Conservation (phyloP, 1,140 invertebrate species). For the Geopemphigus sp. region DNA sequence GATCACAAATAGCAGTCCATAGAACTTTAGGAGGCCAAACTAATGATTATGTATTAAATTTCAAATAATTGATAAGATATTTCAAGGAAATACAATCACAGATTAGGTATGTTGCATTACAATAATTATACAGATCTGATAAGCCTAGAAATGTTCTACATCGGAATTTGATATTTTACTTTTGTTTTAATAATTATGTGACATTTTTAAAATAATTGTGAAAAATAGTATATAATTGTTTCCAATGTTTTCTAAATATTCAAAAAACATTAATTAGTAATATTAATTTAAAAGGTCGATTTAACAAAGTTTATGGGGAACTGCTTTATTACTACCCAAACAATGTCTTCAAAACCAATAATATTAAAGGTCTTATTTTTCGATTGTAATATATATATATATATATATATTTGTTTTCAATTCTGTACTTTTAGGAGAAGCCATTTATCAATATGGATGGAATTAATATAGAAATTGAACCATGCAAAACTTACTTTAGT, state of each 20-base stretch:
- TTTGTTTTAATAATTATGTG: constrained; percentile 1
- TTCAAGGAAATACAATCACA: too few relatives aligned
- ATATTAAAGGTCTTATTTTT: constrained; percentile 32
- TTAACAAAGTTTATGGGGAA: neutral
- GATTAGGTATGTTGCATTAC: too few relatives aligned
- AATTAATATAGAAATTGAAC: constrained; percentile 38
- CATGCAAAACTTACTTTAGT: neutral
- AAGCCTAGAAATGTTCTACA: too few relatives aligned
- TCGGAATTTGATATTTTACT: too few relatives aligned
- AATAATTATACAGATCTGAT: too few relatives aligned
- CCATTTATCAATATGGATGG: constrained; percentile 6
- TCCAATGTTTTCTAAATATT: neutral
- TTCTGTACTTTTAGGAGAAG: constrained; percentile 15
- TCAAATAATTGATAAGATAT: too few relatives aligned
- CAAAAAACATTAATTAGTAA: neutral
- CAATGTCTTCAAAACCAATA: constrained; percentile 23
- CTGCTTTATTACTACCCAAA: neutral
- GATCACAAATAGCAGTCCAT: too few relatives aligned
- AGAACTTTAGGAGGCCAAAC: too few relatives aligned
- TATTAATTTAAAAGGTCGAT: constrained; percentile 28
- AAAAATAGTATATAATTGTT: neutral
- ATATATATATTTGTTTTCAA: neutral
- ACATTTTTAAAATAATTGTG: neutral
- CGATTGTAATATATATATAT: neutral
- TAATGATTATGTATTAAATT: too few relatives aligned